Evolutionary conservation across 1,140 invertebrate genomes (phyloP).

Genomic region (Galleria mellonella): DNA sequence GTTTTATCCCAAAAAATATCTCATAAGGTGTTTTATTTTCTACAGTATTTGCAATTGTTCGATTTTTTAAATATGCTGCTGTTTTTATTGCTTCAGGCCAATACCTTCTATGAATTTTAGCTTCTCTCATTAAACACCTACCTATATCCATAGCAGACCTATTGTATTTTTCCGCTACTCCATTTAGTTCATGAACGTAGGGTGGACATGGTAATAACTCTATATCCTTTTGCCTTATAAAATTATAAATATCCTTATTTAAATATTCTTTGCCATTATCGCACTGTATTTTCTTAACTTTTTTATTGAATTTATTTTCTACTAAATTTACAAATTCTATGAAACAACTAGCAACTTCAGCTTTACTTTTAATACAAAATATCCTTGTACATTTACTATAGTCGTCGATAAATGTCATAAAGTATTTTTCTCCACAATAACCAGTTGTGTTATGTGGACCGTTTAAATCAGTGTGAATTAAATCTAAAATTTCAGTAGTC

Average conservation of each 20-base stretch:
- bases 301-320: constrained; percentile 40
- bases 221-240: constrained; percentile 36
- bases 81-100: constrained; percentile 33
- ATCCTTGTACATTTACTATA: constrained; percentile 43
- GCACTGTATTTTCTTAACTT: constrained; percentile 34
- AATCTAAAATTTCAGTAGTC: constrained; percentile 34
- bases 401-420: constrained; percentile 38
- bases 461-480: constrained; percentile 49
- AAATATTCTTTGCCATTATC: constrained; percentile 54
- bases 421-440: constrained; percentile 34
- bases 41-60: constrained; percentile 38
- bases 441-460: constrained; percentile 39
- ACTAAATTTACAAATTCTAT: constrained; percentile 37
- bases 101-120: constrained; percentile 21
- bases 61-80: constrained; percentile 27
- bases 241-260: constrained; percentile 43
- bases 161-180: constrained; percentile 45
- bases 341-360: constrained; percentile 30
- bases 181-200: constrained; percentile 53
- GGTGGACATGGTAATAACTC: constrained; percentile 39
- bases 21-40: constrained; percentile 49
- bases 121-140: constrained; percentile 32
- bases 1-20: constrained; percentile 43
- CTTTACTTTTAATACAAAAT: constrained; percentile 40
- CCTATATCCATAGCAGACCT: constrained; percentile 33